A percentile compares a stretch with the other conserved stretches of the same genome.
Evolutionary conservation across 2,113 vertebrate species (phyloP).

Genomic region (Oostethus manadensis): DNA sequence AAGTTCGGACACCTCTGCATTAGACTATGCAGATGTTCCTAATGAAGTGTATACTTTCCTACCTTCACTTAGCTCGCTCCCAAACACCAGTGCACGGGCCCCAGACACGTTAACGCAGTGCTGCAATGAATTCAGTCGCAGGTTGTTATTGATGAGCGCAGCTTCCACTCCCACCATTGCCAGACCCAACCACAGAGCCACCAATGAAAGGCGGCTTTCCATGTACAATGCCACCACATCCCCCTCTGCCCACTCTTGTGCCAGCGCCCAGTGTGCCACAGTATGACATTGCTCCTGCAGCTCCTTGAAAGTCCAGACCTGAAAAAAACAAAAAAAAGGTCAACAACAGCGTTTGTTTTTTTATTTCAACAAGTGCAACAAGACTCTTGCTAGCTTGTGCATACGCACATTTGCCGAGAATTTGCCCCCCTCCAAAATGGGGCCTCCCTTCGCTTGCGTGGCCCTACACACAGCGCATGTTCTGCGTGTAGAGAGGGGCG

Average conservation of each 20-base stretch:
- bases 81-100: slow-evolving; percentile 77
- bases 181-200: slow-evolving; percentile 85
- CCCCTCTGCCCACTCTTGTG: slow-evolving; percentile 68
- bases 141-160: slow-evolving; percentile 79
- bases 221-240: slow-evolving; percentile 82
- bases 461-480: too few relatives aligned
- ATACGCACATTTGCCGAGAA: too few relatives aligned
- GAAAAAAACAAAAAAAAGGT: not conserved
- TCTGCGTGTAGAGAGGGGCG: too few relatives aligned
- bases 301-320: slow-evolving; percentile 77
- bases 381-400: too few relatives aligned
- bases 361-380: not conserved
- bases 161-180: slow-evolving; percentile 80
- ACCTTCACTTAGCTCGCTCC: slow-evolving; percentile 55
- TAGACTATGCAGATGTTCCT: not conserved
- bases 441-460: too few relatives aligned
- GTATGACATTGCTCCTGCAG: slow-evolving; percentile 75
- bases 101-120: slow-evolving; percentile 76
- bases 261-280: slow-evolving; percentile 73
- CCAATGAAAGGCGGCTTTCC: slow-evolving; percentile 77
- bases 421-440: too few relatives aligned
- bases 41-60: not conserved
- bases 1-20: not conserved
- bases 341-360: not conserved
- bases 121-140: slow-evolving; percentile 71